phyloP scores from a whole-genome alignment of 1,140 invertebrate species.

The Chlorops oryzae region DNA sequence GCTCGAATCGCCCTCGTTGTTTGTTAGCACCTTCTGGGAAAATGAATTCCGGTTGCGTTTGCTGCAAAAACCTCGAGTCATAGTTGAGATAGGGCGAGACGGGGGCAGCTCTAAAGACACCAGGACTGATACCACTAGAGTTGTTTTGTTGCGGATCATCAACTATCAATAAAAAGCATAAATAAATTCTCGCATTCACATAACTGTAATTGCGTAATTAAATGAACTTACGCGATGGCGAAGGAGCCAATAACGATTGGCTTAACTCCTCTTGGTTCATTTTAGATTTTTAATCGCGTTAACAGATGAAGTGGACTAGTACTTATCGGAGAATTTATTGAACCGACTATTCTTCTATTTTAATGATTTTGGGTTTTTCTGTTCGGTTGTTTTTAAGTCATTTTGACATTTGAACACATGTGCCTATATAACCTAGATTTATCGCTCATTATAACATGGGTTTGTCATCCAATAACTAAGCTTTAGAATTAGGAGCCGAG shows the following conservation, averaged over 20 bases:
- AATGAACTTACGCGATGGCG: conserved; percentile 32
- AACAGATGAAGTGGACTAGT: too few relatives aligned
- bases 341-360: too few relatives aligned
- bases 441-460: too few relatives aligned
- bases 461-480: too few relatives aligned
- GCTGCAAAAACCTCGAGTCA: conserved; percentile 75
- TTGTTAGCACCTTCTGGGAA: conserved; percentile 79
- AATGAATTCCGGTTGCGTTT: conserved; percentile 84
- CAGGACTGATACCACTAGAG: too few relatives aligned
- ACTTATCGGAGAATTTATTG: too few relatives aligned
- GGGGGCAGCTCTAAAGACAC: conserved; percentile 47
- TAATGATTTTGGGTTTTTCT: too few relatives aligned
- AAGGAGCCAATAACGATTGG: conserved; percentile 35
- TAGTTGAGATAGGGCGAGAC: conserved; percentile 90
- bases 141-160: conserved; percentile 20
- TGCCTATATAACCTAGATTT: too few relatives aligned
- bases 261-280: conserved; percentile 46
- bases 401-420: too few relatives aligned
- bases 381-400: too few relatives aligned
- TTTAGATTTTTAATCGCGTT: too few relatives aligned
- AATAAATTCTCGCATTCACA: conserved; percentile 4
- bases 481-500: too few relatives aligned
- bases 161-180: conserved; percentile 13
- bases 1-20: conserved; percentile 75
- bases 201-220: conserved; percentile 42